A percentile compares a stretch with the other conserved stretches of the same genome.
These are phyloP conservation scores for Cerceris ruficornis DNA, from an alignment of 2,888 invertebrate genomes.

Conservation along the genomic window DNA sequence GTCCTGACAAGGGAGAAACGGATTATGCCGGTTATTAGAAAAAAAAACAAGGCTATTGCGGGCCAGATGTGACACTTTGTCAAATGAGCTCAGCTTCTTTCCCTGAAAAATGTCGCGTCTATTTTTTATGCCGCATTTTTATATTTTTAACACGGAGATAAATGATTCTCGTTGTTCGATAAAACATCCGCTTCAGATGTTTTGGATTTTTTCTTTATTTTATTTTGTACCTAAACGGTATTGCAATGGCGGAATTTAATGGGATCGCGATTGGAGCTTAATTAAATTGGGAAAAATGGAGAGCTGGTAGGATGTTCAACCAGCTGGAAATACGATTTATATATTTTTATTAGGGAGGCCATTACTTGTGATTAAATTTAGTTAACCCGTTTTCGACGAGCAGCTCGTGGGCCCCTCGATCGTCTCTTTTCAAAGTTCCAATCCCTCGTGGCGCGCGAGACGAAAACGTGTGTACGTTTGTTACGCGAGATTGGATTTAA, in stretches of 20 bases:
- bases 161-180: no score
- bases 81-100: slow-evolving; percentile 38
- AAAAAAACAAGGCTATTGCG: slow-evolving; percentile 38
- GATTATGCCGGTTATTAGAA: slow-evolving; percentile 66
- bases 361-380: slow-evolving; percentile 56
- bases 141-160: background rate
- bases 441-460: slow-evolving; percentile 22
- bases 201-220: background rate
- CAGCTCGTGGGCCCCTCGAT: slow-evolving; percentile 38
- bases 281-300: no score
- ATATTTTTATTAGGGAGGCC: slow-evolving; percentile 32
- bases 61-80: slow-evolving; percentile 53
- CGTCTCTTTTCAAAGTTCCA: slow-evolving; percentile 52
- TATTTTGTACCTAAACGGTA: background rate
- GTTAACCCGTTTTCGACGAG: slow-evolving; percentile 42
- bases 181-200: background rate
- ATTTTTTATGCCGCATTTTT: slow-evolving; percentile 1
- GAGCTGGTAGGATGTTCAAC: background rate
- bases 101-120: slow-evolving; percentile 31
- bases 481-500: slow-evolving; percentile 76
- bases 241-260: no score
- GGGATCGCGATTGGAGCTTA: no score
- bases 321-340: slow-evolving; percentile 19
- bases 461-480: slow-evolving; percentile 58
- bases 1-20: slow-evolving; percentile 60